Evolutionary conservation across 2,888 invertebrate species (phyloP).

Genomic region (Lepetodrilus schrolli): DNA sequence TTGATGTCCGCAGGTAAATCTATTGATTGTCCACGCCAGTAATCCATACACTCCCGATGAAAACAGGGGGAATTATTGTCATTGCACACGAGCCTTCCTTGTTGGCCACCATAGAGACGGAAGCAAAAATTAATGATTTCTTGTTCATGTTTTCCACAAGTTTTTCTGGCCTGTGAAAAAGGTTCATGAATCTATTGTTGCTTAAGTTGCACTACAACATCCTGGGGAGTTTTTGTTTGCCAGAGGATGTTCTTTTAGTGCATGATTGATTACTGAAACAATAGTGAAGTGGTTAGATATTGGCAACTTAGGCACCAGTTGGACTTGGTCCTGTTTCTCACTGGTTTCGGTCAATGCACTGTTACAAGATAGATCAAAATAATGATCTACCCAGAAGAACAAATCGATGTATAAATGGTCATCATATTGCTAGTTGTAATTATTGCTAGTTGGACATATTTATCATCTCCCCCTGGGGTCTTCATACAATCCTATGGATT

Average conservation of each 20-base stretch:
- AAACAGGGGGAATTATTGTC: conserved; percentile 18
- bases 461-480: background rate
- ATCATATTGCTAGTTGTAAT: background rate
- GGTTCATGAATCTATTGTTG: background rate
- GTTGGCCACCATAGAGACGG: background rate
- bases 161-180: background rate
- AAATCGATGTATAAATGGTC: conserved; percentile 15
- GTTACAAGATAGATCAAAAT: conserved; percentile 4
- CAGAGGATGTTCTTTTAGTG: background rate
- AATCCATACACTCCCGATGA: conserved; percentile 15
- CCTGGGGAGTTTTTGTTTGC: background rate
- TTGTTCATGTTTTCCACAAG: background rate
- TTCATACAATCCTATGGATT: background rate
- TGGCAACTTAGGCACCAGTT: no score
- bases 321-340: no score
- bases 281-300: background rate
- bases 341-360: no score
- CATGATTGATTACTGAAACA: background rate
- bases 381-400: conserved; percentile 10
- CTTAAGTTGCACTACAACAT: background rate
- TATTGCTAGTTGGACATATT: background rate
- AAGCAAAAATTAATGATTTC: conserved; percentile 4
- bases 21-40: background rate
- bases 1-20: conserved; percentile 7
- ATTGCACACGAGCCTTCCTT: background rate